Evolutionary conservation across 2,113 vertebrate species (phyloP), one percentile per base, ranked within the genome.

Genomic region (Scolopax mira): DNA sequence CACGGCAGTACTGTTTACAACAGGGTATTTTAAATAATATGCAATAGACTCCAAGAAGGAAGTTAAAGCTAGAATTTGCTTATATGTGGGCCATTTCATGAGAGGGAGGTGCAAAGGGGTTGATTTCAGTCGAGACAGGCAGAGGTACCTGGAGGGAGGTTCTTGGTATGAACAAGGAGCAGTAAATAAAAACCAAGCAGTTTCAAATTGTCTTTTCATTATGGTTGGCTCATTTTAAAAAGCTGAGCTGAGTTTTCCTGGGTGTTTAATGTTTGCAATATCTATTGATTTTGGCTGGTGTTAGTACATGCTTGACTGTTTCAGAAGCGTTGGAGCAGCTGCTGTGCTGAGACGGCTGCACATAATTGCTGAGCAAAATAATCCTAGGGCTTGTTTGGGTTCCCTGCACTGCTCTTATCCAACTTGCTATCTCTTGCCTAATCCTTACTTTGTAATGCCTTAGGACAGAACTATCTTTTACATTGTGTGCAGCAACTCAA

Each of bases 191-290:
- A 86, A 70, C 44, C 39, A 62, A 78, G 28, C 67, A 65, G 27
- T 58, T 95, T 81, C 60, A 52, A 48, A 79, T 18, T 33, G 52
- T 41, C 48, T 84, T 78, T 94, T 79, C 54, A n/a, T 94, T 54
- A n/a, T 11, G 37, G 57, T 9, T 94, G 83, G 51, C 83, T 93
- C 86, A 19, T 81, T 74, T 58, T 13, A 60, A 84, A 85, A 55
- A 92, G 77, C 93, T 92, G 80, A 93, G 90, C 77, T 67, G 73
- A 18, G 49, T 94, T 92, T 96, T 89, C 44, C 65, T 85, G 87
- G 65, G 73, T 92, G 78, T 87, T 97, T 89, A 65, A 69, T 91
- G 87, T 61, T 65, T 82, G 87, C 66, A 79, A 0, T 82, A 65
- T 46, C 78, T 73, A 37, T 95, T 87, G 94, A 89, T 95, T 95